Evolutionary conservation across 2,797 vertebrate species (phyloP).

Genomic region (Varecia variegata): DNA sequence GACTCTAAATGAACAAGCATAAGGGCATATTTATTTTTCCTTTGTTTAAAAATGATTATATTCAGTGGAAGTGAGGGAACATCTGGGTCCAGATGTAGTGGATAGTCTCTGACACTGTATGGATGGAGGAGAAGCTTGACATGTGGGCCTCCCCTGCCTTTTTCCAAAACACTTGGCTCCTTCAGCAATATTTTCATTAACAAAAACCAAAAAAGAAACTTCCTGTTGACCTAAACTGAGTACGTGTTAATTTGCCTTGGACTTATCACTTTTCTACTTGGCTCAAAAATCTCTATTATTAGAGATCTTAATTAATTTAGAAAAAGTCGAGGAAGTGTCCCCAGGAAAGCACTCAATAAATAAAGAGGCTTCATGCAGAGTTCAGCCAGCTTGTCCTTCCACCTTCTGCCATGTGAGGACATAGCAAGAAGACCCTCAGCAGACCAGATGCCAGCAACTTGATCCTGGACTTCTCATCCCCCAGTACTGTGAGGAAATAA

Average conservation of each 20-base stretch:
- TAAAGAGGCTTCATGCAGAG: not conserved
- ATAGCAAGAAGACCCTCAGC: not conserved
- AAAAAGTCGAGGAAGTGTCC: constrained; percentile 11
- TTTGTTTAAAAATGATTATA: not conserved
- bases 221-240: not conserved
- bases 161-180: not conserved
- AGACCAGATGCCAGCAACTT: not conserved
- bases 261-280: not conserved
- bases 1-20: not conserved
- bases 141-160: not conserved
- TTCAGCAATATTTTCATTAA: not conserved
- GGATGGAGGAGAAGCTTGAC: not conserved
- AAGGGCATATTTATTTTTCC: not conserved
- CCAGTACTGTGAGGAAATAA: not conserved
- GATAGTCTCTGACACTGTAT: not conserved
- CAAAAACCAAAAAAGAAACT: not conserved
- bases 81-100: not conserved
- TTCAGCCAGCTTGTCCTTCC: not conserved
- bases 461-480: not conserved
- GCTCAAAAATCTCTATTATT: not conserved
- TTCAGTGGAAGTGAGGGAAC: not conserved
- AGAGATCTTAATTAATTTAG: constrained; percentile 11
- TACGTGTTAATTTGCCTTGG: not conserved
- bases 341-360: constrained; percentile 29
- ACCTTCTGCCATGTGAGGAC: not conserved